Evolutionary conservation across 2,797 vertebrate species (phyloP).

Genomic region (Peromyscus attwateri): DNA sequence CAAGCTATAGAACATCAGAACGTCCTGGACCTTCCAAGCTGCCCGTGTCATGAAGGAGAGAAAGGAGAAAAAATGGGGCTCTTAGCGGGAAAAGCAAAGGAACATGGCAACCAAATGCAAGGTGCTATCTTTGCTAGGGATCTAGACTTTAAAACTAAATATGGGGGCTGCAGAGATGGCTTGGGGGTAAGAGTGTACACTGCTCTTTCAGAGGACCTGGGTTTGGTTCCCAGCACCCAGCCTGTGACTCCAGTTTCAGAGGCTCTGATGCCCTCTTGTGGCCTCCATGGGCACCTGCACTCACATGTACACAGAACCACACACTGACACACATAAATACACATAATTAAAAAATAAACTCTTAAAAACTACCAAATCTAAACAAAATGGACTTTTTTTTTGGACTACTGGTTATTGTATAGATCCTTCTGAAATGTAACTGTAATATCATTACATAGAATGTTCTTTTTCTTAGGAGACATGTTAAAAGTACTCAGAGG

Average conservation of each 20-base stretch:
- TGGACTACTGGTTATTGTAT: not conserved
- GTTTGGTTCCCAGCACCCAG: not conserved
- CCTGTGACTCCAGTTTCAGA: not conserved
- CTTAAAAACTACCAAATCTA: not conserved
- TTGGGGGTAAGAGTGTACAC: not conserved
- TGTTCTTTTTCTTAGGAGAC: not conserved
- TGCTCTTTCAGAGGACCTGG: not conserved
- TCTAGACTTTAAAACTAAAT: slow-evolving; percentile 22
- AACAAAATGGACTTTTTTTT: not conserved
- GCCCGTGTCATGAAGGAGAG: not conserved
- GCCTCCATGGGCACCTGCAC: not conserved
- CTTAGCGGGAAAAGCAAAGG: not conserved
- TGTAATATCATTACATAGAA: not conserved
- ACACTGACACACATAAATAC: not conserved
- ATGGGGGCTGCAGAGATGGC: not conserved
- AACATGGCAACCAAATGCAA: not conserved
- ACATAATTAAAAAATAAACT: not conserved
- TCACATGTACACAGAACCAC: not conserved
- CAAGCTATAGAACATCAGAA: not conserved
- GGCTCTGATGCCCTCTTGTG: not conserved
- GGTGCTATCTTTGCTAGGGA: not conserved
- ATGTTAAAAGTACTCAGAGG: not conserved
- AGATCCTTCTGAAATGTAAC: not conserved
- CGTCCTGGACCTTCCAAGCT: not conserved
- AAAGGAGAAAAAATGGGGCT: not conserved